phyloP scores from a whole-genome alignment of 1,140 invertebrate species.

The Frieseomelitta varia region DNA sequence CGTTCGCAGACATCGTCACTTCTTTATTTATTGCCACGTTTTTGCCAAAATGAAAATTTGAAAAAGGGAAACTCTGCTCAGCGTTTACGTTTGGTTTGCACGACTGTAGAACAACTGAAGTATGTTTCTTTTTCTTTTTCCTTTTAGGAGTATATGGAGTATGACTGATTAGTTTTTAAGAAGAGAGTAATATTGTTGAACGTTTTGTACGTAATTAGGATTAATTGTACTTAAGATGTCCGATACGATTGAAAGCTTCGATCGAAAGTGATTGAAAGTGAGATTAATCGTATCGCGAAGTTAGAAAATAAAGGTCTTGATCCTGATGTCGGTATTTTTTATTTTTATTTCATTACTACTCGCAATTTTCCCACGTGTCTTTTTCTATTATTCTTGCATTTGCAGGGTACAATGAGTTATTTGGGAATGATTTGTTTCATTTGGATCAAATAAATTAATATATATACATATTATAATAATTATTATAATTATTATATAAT shows the following conservation, averaged over 20 bases:
- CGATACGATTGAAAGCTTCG: constrained; percentile 13
- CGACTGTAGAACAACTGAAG: neutral
- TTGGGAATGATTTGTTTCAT: no score
- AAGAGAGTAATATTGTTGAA: constrained; percentile 26
- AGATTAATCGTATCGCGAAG: constrained; percentile 9
- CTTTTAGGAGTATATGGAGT: constrained; percentile 28
- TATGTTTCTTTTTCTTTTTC: neutral
- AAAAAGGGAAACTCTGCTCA: constrained; percentile 10
- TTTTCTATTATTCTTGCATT: neutral
- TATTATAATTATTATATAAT: no score
- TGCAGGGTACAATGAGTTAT: no score
- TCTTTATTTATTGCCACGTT: no score
- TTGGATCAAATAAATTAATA: no score
- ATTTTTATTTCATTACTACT: neutral
- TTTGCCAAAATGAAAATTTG: neutral
- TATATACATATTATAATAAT: no score
- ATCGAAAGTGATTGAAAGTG: neutral
- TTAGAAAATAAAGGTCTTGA: constrained; percentile 33
- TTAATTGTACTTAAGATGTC: constrained; percentile 47
- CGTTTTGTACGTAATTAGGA: constrained; percentile 45
- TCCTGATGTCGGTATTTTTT: no score
- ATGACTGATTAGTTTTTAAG: constrained; percentile 59
- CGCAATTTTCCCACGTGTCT: neutral
- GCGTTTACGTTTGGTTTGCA: constrained; percentile 5
- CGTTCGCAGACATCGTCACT: neutral